Conservation (phyloP, 1,140 invertebrate species). For the Choristoneura fumiferana region DNA sequence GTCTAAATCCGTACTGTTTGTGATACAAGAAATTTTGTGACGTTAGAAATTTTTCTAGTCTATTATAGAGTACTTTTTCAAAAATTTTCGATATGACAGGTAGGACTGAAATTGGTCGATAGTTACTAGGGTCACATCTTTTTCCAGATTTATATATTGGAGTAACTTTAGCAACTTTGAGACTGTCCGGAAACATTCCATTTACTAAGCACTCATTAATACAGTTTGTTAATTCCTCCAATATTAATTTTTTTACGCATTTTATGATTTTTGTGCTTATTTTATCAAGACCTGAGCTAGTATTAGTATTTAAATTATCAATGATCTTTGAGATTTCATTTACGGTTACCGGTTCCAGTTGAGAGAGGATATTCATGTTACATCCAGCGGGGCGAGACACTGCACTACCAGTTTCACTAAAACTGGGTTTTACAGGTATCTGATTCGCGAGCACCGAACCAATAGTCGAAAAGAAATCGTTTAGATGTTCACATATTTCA, state of each 20-base stretch:
- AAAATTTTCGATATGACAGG: constrained; percentile 24
- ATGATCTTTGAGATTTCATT: constrained; percentile 23
- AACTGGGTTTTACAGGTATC: not conserved
- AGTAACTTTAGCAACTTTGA: constrained; percentile 9
- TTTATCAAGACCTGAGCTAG: constrained; percentile 26
- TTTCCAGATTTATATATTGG: constrained; percentile 4
- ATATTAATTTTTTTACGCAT: constrained; percentile 19
- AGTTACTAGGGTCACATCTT: constrained; percentile 3
- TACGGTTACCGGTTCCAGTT: not conserved
- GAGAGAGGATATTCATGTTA: not conserved
- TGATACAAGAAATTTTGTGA: constrained; percentile 24
- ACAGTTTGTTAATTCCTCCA: not conserved
- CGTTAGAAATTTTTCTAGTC: constrained; percentile 24
- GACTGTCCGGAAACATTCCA: constrained; percentile 2
- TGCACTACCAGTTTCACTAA: not conserved
- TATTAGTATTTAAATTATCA: constrained; percentile 23
- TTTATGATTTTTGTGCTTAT: constrained; percentile 23
- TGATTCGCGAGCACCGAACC: not conserved
- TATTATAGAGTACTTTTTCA: constrained; percentile 27
- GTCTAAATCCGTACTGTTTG: constrained; percentile 32
- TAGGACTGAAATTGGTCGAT: no score
- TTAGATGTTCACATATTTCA: not conserved
- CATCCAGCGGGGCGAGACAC: no score
- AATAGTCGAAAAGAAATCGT: not conserved
- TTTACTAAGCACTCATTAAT: not conserved